A percentile compares a stretch with the other conserved stretches of the same genome.
These are phyloP conservation scores for Pemphigus obesinymphae DNA, from an alignment of 1,140 invertebrate species.

Conservation along the genomic window DNA sequence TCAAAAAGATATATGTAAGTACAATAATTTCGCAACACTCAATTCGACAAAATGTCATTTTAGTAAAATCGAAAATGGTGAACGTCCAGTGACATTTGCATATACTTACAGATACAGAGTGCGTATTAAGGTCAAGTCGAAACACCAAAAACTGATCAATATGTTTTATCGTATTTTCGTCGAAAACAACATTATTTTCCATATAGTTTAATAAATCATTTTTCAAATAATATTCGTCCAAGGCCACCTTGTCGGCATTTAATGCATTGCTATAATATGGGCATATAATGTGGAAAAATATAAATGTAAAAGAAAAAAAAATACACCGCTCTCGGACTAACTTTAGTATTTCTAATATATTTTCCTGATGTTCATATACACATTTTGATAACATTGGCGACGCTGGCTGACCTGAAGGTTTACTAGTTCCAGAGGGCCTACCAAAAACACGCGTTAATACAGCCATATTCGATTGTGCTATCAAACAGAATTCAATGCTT, in stretches of 20 bases:
- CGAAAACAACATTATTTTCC: not conserved
- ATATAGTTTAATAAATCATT: slow-evolving; percentile 4
- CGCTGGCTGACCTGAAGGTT: not conserved
- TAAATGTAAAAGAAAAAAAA: not conserved
- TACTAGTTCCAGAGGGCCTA: not conserved
- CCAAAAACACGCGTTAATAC: not conserved
- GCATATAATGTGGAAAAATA: too few relatives aligned
- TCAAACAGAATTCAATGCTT: not conserved
- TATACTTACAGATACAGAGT: not conserved
- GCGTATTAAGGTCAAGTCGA: slow-evolving; percentile 1
- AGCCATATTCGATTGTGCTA: not conserved
- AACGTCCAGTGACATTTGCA: not conserved
- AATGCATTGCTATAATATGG: not conserved
- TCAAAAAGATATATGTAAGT: not conserved
- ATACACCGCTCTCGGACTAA: not conserved
- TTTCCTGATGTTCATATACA: not conserved
- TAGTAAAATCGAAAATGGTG: not conserved
- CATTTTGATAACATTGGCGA: not conserved
- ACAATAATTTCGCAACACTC: not conserved
- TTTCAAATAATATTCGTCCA: not conserved
- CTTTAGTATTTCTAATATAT: slow-evolving; percentile 25
- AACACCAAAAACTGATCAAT: not conserved
- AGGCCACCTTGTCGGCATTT: not conserved
- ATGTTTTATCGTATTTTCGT: not conserved
- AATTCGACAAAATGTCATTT: not conserved